phyloP scores from a whole-genome alignment of 2,113 vertebrate genomes.

The Oncorhynchus clarkii region DNA sequence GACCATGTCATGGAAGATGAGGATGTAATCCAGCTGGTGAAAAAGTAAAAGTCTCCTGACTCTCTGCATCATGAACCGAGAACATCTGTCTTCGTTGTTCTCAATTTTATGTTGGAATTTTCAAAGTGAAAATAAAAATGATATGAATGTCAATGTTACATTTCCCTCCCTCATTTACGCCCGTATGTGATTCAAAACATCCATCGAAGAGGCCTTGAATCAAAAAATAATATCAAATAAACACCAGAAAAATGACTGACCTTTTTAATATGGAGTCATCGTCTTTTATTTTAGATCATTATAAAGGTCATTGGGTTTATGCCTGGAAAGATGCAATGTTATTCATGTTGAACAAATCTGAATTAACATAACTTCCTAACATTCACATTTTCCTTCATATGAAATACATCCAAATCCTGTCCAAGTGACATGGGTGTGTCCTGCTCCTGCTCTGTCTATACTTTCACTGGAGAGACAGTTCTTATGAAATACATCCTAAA shows the following conservation, averaged over 20 bases:
- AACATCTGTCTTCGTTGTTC: conserved; percentile 24
- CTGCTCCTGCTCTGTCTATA: no score
- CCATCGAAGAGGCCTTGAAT: neutral
- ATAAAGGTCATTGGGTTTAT: no score
- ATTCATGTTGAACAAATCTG: no score
- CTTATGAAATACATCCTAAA: no score
- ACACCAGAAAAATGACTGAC: neutral
- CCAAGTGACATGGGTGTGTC: no score
- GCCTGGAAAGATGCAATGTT: no score
- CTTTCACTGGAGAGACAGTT: no score
- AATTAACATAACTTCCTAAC: no score
- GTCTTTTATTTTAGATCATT: no score
- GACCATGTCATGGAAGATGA: conserved; percentile 96
- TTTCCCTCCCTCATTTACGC: conserved; percentile 33
- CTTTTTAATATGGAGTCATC: no score
- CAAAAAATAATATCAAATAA: neutral
- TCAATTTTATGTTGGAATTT: conserved; percentile 36
- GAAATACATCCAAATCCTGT: neutral
- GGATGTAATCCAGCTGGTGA: conserved; percentile 98
- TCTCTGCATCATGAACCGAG: neutral
- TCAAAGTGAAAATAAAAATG: conserved; percentile 2
- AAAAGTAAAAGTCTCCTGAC: conserved; percentile 82
- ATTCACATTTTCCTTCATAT: no score
- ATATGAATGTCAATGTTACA: conserved; percentile 24
- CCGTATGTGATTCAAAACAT: conserved; percentile 58